Percentiles rank a stretch among this genome's conserved stretches.
Conservation (phyloP, 2,113 vertebrate genomes). For the Sinocyclocheilus anshuiensis region DNA sequence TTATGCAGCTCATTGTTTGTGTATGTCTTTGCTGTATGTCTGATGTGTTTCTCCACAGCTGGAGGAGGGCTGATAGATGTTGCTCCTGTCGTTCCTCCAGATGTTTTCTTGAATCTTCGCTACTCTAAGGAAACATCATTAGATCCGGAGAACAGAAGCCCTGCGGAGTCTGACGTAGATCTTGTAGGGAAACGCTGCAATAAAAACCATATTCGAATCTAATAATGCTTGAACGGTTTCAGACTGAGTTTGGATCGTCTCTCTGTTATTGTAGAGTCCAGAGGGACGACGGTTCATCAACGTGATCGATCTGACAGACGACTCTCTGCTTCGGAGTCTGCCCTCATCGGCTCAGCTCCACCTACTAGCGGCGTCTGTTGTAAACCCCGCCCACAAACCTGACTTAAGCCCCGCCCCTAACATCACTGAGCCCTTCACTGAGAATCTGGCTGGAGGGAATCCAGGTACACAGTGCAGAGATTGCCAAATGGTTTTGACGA, state of each 20-base stretch:
- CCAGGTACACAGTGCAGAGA: slow-evolving; percentile 53
- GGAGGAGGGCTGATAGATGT: neutral
- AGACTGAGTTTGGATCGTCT: neutral
- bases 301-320: slow-evolving; percentile 82
- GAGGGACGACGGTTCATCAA: slow-evolving; percentile 74
- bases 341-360: slow-evolving; percentile 75
- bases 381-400: slow-evolving; percentile 49
- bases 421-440: neutral
- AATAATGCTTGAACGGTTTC: neutral
- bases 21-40: neutral
- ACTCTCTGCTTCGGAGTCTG: slow-evolving; percentile 67
- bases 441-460: slow-evolving; percentile 23
- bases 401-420: slow-evolving; percentile 42
- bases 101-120: slow-evolving; percentile 62
- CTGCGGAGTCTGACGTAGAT: slow-evolving; percentile 49
- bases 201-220: neutral
- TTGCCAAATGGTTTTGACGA: neutral
- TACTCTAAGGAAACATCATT: slow-evolving; percentile 56
- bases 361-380: slow-evolving; percentile 69
- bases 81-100: slow-evolving; percentile 58
- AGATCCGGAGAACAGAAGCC: slow-evolving; percentile 48
- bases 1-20: neutral
- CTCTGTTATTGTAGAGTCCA: slow-evolving; percentile 60
- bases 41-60: neutral
- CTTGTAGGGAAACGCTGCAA: slow-evolving; percentile 65